These are phyloP conservation scores for Hippocampus comes DNA, from an alignment of 2,113 vertebrate species.

Conservation along the genomic window DNA sequence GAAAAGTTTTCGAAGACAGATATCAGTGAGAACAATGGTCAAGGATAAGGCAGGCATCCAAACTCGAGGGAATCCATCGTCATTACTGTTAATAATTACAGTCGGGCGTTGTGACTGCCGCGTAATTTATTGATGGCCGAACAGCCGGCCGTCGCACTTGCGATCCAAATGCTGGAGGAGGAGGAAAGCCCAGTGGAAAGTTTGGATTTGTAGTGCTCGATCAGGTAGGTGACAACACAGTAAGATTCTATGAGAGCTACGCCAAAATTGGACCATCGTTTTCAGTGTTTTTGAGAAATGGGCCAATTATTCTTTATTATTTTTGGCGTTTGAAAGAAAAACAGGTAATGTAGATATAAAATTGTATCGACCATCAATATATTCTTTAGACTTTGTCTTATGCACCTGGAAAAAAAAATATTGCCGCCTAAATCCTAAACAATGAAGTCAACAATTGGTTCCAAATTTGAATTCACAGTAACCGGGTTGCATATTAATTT, in stretches of 20 bases:
- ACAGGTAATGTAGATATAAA: neutral
- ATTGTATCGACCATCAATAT: too few relatives aligned
- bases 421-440: neutral
- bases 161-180: conserved; percentile 24
- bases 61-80: conserved; percentile 41
- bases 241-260: neutral
- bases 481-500: neutral
- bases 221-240: conserved; percentile 42
- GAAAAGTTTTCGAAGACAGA: conserved; percentile 27
- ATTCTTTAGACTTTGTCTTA: too few relatives aligned
- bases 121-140: conserved; percentile 51
- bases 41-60: conserved; percentile 58
- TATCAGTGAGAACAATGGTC: conserved; percentile 75
- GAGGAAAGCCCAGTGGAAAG: conserved; percentile 4
- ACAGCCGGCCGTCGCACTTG: conserved; percentile 27
- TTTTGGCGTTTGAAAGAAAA: neutral
- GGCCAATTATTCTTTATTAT: neutral
- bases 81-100: conserved; percentile 77
- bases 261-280: neutral
- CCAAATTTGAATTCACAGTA: neutral
- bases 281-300: neutral
- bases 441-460: neutral
- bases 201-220: conserved; percentile 13
- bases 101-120: conserved; percentile 45
- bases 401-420: too few relatives aligned